Base-by-base conservation (phyloP, 2,797 vertebrate species). In the Syndactyla subalaris region DNA sequence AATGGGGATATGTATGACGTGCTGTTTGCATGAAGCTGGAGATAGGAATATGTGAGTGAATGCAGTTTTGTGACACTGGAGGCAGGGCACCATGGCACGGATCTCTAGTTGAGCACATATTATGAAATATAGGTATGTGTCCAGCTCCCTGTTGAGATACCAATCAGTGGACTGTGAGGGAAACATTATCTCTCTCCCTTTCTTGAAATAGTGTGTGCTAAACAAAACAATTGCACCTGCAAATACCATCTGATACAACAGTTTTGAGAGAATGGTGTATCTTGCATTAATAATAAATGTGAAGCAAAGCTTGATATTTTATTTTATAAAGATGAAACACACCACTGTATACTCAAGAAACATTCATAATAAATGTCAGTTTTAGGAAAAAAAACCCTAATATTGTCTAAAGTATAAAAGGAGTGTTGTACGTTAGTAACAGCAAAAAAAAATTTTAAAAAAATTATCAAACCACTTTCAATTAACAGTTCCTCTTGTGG, bases 201-300 rank as follows among this genome's bases (percentile, higher is more conserved):
- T 84, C 63, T 81, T 88, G 88, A 94, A 95, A 90, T 5, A 93
- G 7, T 27, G 51, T 77, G 88, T 84, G 14, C 55, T 92, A 84
- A 95, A 94, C 79, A 94, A 93, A 97, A 93, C 92, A 93, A 86
- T 82, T 86, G 70, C 80, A 95, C 96, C 95, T 94, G 81, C 66
- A 96, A 95, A 93, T 93, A 94, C 84, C 93, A 95, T 89, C 88
- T 70, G 85, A 88, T 90, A 84, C 55, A 95, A 96, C 91, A 93
- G 36, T 84, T 95, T 96, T 93, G 92, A 92, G 85, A 84, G 66
- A 66, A 84, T 86, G 21, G 80, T 96, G 90, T 97, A 95, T 73
- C 85, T 96, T 97, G 39, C 83, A 93, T 97, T 92, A 96, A 97
- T 96, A 97, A 97, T 97, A 95, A 92, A 97, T 97, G 88, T 76